These are phyloP conservation scores for Alectoris magna DNA, from an alignment of 2,797 vertebrate species.

Conservation along the genomic window DNA sequence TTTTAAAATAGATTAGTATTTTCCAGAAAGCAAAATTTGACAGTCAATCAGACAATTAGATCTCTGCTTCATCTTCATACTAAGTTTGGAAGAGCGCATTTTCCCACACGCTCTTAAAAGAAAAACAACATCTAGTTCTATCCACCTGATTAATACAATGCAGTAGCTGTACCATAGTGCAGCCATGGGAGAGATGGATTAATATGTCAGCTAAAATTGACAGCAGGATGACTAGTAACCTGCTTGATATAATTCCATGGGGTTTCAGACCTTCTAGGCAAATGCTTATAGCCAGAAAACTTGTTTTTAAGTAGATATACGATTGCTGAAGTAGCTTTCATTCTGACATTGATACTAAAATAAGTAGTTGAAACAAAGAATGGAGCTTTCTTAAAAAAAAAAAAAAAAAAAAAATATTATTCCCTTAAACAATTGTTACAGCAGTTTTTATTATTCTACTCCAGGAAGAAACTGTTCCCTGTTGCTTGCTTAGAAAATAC, in stretches of 20 bases:
- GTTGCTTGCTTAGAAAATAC: not conserved
- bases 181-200: slow-evolving; percentile 74
- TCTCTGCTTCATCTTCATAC: not conserved
- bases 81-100: slow-evolving; percentile 36
- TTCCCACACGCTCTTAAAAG: slow-evolving; percentile 47
- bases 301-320: slow-evolving; percentile 2
- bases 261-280: slow-evolving; percentile 47
- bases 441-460: not conserved
- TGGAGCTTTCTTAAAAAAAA: rapidly evolving
- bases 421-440: not conserved
- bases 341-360: slow-evolving; percentile 7
- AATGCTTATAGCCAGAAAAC: slow-evolving; percentile 27
- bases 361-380: not conserved
- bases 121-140: not conserved
- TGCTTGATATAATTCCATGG: slow-evolving; percentile 61
- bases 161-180: slow-evolving; percentile 37
- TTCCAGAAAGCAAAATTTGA: not conserved
- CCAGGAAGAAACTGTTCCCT: not conserved
- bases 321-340: slow-evolving; percentile 4
- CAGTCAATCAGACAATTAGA: slow-evolving; percentile 9
- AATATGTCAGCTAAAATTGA: slow-evolving; percentile 77
- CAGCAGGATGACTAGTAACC: slow-evolving; percentile 62
- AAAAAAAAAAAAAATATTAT: not conserved
- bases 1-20: not conserved
- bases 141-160: slow-evolving; percentile 64